phyloP scores from a whole-genome alignment of 2,113 vertebrate species.

The Paramormyrops kingsleyae region DNA sequence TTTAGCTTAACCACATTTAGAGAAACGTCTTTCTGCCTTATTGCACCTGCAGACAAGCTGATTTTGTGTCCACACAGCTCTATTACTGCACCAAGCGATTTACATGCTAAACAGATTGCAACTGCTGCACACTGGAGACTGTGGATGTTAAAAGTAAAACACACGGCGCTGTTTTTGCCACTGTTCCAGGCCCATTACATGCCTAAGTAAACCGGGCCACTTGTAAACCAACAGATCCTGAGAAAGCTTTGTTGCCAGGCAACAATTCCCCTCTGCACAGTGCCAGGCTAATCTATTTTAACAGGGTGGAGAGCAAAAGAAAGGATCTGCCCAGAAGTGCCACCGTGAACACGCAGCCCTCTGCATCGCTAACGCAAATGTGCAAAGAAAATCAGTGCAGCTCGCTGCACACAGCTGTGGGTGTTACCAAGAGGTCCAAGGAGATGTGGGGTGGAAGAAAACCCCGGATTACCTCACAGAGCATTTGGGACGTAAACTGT shows the following conservation, averaged over 20 bases:
- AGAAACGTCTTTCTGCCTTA: not conserved
- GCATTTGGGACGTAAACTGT: not conserved
- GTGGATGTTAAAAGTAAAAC: not conserved
- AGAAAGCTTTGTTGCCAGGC: constrained; percentile 38
- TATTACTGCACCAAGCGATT: not conserved
- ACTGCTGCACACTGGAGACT: not conserved
- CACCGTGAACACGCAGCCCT: not conserved
- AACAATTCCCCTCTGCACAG: constrained; percentile 32
- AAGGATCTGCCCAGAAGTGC: constrained; percentile 5
- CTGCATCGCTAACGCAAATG: not conserved
- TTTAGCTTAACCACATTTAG: not conserved
- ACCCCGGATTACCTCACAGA: not conserved
- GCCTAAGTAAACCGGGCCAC: constrained; percentile 8
- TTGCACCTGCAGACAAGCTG: not conserved
- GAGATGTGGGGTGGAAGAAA: not conserved
- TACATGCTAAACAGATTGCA: not conserved
- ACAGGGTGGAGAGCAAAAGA: constrained; percentile 22
- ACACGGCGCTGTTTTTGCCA: not conserved
- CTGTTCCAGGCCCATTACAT: not conserved
- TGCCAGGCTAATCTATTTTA: constrained; percentile 26
- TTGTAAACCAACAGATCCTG: constrained; percentile 23
- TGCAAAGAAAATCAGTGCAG: not conserved
- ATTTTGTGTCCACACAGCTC: not conserved
- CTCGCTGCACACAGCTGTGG: not conserved
- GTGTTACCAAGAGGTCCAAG: not conserved